Conservation (phyloP, 2,888 invertebrate species). For the Mactromeris polynyma region DNA sequence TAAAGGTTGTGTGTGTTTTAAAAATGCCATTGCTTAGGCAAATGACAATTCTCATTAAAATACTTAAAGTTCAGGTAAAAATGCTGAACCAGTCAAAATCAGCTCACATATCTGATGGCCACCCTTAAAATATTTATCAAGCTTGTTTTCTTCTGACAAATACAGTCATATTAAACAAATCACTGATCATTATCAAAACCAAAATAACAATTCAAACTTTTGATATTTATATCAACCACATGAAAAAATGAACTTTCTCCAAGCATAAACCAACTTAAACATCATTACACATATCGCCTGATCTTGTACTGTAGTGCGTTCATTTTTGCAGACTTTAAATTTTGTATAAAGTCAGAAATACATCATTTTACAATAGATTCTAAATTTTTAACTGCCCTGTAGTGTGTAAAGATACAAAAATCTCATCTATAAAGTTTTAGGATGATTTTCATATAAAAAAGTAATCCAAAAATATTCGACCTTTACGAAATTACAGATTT, state of each 20-base stretch:
- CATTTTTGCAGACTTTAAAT: background rate
- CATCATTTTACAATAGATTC: background rate
- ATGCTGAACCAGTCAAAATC: background rate
- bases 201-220: background rate
- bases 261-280: background rate
- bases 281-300: background rate
- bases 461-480: background rate
- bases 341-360: background rate
- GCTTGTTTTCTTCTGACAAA: background rate
- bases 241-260: background rate
- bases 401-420: background rate
- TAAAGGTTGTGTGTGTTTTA: background rate
- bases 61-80: background rate
- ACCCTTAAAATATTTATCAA: background rate
- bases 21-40: background rate
- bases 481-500: background rate
- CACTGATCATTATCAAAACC: too few species aligned
- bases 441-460: background rate
- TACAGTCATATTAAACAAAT: background rate
- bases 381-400: background rate
- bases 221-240: background rate
- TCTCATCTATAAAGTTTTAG: background rate
- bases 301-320: background rate
- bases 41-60: background rate
- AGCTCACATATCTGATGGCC: background rate